Evolutionary conservation across 2,888 invertebrate genomes (phyloP), one percentile per base, ranked within the genome.

Genomic region (Perdita meconis): DNA sequence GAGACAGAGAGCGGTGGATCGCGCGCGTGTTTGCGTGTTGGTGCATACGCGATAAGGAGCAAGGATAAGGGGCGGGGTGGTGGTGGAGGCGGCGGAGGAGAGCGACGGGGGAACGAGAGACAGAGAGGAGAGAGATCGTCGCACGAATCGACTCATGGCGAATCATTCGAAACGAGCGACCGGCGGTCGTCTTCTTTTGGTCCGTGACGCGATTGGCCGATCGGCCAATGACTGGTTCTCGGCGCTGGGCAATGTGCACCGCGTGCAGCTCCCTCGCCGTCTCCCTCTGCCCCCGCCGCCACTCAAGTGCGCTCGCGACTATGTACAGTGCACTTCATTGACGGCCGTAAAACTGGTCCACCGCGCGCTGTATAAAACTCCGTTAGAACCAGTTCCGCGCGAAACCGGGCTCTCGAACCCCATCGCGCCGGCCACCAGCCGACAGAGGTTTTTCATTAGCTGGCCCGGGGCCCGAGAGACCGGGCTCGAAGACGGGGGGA

Each of bases 271-370:
- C 55, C 42, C n/a, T 34, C 36, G 36, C 44, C 44, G 5, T n/a
- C 34, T 38, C n/a, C 38, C 55, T 44, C 24, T 12, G 12, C 22
- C 13, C 36, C 34, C 34, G 42, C 8, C 60, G 40, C 51, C 50
- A 63, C 38, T 56, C 38, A 40, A 64, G 59, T 82, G 65, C 80
- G 67, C 72, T 76, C 80, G 63, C 73, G 80, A 64, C 63, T 50
- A 51, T 74, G 69, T 83, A 83, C 80, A 83, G 83, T 78, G 83
- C 80, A 72, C 83, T 83, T 83, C 83, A 83, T 83, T 83, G 83
- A 83, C 83, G 81, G 78, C 67, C 57, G 75, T 69, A 72, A 64
- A 83, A 83, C 81, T 83, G 83, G 83, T 83, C 83, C 83, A 83
- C 63, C 51, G 77, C 53, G 67, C 38, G 67, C 71, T 60, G 78